Percentiles rank a stretch among this genome's conserved stretches.
Conservation (phyloP, 2,888 invertebrate species). For the Hirtodrosophila cameraria region DNA sequence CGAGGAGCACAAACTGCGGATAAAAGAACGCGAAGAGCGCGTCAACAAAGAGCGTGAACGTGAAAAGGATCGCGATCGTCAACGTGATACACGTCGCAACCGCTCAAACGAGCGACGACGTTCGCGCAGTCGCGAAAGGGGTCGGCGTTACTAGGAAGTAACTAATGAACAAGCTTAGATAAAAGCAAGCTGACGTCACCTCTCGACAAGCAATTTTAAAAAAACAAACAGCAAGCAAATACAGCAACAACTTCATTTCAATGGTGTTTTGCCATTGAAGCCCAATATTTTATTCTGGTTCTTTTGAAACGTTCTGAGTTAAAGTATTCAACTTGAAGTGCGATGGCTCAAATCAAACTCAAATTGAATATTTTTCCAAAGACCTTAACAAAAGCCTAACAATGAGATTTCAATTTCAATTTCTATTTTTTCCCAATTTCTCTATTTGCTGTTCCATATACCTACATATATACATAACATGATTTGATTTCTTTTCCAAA, state of each 20-base stretch:
- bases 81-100: conserved; percentile 76
- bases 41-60: conserved; percentile 81
- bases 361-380: conserved; percentile 62
- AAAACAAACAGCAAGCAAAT: conserved; percentile 24
- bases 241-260: conserved; percentile 34
- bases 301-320: conserved; percentile 23
- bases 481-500: conserved; percentile 79
- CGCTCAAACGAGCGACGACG: conserved; percentile 79
- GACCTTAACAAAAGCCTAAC: conserved; percentile 42
- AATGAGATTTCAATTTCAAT: conserved; percentile 48
- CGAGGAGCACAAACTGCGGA: conserved; percentile 93
- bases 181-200: conserved; percentile 55
- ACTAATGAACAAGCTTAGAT: conserved; percentile 45
- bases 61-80: conserved; percentile 79
- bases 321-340: conserved; percentile 69
- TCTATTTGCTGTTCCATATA: conserved; percentile 61
- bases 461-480: conserved; percentile 66
- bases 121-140: conserved; percentile 82
- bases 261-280: conserved; percentile 26
- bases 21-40: conserved; percentile 84
- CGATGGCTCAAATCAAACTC: conserved; percentile 21
- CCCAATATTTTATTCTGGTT: conserved; percentile 22
- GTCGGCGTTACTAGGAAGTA: conserved; percentile 81
- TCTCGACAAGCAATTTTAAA: conserved; percentile 46
- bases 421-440: conserved; percentile 28